These are phyloP conservation scores for Drosophila robusta DNA, from an alignment of 2,888 invertebrate species.

Conservation along the genomic window DNA sequence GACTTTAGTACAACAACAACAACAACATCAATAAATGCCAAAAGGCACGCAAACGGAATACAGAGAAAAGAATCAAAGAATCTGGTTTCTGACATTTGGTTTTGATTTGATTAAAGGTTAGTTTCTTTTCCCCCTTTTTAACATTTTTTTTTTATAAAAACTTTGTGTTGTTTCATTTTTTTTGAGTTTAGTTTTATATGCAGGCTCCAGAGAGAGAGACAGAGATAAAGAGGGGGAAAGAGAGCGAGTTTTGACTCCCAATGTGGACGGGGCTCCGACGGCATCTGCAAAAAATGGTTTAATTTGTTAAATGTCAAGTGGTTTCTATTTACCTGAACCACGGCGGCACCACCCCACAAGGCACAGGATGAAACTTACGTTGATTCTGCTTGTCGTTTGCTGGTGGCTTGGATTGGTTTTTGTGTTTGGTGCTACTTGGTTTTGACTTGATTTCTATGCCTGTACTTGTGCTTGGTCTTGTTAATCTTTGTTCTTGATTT, in stretches of 20 bases:
- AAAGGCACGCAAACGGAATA: conserved; percentile 10
- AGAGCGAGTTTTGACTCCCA: conserved; percentile 2
- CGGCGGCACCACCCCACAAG: conserved; percentile 18
- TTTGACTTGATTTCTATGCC: conserved; percentile 26
- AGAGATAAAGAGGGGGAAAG: neutral
- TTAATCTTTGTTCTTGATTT: conserved; percentile 19
- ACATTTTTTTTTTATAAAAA: too few relatives aligned
- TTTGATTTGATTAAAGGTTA: conserved; percentile 10
- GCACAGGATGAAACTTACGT: conserved; percentile 33
- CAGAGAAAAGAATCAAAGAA: conserved; percentile 27
- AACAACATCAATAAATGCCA: neutral
- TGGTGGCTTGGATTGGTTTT: conserved; percentile 19
- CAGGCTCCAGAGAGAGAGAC: neutral
- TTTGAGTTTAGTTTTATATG: neutral
- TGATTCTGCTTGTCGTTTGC: conserved; percentile 1
- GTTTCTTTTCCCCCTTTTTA: conserved; percentile 11
- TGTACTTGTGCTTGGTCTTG: conserved; percentile 12
- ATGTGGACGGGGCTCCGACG: neutral
- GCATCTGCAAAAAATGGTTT: conserved; percentile 56
- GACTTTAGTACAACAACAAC: conserved; percentile 50
- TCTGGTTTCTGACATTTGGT: conserved; percentile 25
- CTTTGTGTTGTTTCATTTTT: neutral
- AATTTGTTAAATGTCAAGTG: conserved; percentile 44
- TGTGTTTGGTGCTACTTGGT: conserved; percentile 21
- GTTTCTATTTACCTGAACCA: conserved; percentile 67